Evolutionary conservation across 2,888 invertebrate species (phyloP).

Genomic region (Plebejus anna): DNA sequence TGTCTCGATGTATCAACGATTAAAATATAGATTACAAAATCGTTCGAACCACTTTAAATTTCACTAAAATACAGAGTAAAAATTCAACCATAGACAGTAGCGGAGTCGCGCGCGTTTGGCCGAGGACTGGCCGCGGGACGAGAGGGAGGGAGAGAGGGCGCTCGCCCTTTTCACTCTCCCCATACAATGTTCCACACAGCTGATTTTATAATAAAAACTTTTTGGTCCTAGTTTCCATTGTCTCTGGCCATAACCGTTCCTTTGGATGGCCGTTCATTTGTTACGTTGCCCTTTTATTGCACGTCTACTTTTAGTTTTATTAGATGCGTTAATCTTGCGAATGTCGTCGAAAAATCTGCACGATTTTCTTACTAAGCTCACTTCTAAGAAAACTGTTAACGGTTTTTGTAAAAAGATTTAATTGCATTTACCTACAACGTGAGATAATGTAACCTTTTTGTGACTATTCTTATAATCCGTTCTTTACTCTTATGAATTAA

Average conservation of each 20-base stretch:
- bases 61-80: slow-evolving; percentile 22
- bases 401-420: background rate
- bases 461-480: background rate
- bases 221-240: slow-evolving; percentile 20
- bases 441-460: background rate
- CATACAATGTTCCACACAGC: slow-evolving; percentile 33
- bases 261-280: background rate
- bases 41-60: slow-evolving; percentile 30
- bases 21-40: slow-evolving; percentile 27
- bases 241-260: background rate
- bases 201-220: slow-evolving; percentile 32
- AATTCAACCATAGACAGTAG: slow-evolving; percentile 18
- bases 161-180: slow-evolving; percentile 31
- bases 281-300: slow-evolving; percentile 8
- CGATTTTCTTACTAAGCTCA: background rate
- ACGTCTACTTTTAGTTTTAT: slow-evolving; percentile 20
- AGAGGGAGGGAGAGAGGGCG: slow-evolving; percentile 32
- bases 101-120: slow-evolving; percentile 35
- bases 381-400: background rate
- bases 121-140: slow-evolving; percentile 36
- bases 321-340: background rate
- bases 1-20: slow-evolving; percentile 14
- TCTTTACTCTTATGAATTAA: too few relatives aligned
- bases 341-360: background rate
- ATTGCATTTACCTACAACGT: background rate